Base-by-base conservation (phyloP, 2,797 vertebrate genomes). In the Lophotriccus pileatus region DNA sequence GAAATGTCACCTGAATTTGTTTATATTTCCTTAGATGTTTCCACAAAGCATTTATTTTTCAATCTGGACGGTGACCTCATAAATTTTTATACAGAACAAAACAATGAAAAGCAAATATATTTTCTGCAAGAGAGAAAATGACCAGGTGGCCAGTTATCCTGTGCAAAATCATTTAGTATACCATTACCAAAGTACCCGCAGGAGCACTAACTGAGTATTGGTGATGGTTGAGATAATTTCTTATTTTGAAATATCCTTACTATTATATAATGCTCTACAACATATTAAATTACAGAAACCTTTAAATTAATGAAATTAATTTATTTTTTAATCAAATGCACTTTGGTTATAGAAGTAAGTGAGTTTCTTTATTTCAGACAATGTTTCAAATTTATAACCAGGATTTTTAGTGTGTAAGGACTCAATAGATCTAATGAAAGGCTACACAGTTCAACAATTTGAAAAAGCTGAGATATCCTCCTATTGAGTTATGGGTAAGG, bases 321-420 rank as follows among this genome's bases (percentile, higher is more conserved):
- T 92, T 87, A 76, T 68, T 36, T 78, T 93, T 87, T 41, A 94
- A 81, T 74, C 19, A 82, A 82, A 43, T 20, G 24, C 27, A 56
- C 60, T 90, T 62, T 87, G 53, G 6, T 94, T 85, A 50, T 79
- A 86, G 25, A 70, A 93, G 41, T 18, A n/a, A 95, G 64, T 3
- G 4, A 49, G 9, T 13, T 94, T 53, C 55, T 95, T 95, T 90
- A 88, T 95, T 97, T 96, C 30, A 55, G 83, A 95, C 83, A 70
- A 88, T 91, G 67, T 90, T 97, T 97, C 62, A 92, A 76, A 95
- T 88, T 87, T 92, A 91, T 88, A 94, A 64, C 28, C 50, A 76
- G 60, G 60, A 70, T 63, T 72, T 95, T 64, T 50, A 74, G 72
- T 66, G 68, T 78, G 53, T 72, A 73, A 41, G 69, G 69, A 85